Evolutionary conservation across 2,888 invertebrate species (phyloP).

Genomic region (Flexamia atlantica): DNA sequence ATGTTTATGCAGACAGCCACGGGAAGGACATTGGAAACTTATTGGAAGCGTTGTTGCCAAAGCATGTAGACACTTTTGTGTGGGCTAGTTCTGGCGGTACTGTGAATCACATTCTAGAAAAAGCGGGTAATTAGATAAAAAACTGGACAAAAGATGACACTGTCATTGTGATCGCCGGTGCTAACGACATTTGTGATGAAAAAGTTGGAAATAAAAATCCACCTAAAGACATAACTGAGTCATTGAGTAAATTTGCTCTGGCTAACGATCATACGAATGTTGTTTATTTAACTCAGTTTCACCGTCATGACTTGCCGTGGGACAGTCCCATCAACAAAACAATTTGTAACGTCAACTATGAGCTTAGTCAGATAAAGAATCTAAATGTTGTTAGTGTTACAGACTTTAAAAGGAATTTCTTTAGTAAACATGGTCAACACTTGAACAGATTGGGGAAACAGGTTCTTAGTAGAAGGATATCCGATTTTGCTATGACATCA

Average conservation of each 20-base stretch:
- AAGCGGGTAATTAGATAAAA: not conserved
- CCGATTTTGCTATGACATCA: not conserved
- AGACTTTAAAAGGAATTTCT: conserved; percentile 7
- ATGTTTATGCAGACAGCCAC: conserved; percentile 1
- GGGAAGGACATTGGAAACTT: not conserved
- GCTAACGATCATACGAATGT: not conserved
- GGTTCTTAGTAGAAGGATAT: not conserved
- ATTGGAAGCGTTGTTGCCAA: not conserved
- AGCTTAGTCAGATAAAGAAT: not conserved
- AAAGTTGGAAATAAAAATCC: not conserved
- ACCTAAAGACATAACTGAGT: not conserved
- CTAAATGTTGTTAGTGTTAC: not conserved
- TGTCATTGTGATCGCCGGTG: not conserved
- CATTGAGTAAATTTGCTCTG: not conserved
- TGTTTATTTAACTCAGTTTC: not conserved
- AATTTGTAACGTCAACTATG: not conserved
- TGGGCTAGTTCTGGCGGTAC: not conserved
- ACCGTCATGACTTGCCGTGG: not conserved
- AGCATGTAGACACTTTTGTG: not conserved
- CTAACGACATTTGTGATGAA: not conserved
- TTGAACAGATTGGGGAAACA: not conserved
- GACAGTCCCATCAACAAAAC: not conserved
- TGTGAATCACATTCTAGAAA: not conserved
- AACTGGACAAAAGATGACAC: not conserved
- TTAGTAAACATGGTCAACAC: not conserved